These are phyloP conservation scores for Indri indri DNA, from an alignment of 2,113 vertebrate genomes.

Conservation along the genomic window DNA sequence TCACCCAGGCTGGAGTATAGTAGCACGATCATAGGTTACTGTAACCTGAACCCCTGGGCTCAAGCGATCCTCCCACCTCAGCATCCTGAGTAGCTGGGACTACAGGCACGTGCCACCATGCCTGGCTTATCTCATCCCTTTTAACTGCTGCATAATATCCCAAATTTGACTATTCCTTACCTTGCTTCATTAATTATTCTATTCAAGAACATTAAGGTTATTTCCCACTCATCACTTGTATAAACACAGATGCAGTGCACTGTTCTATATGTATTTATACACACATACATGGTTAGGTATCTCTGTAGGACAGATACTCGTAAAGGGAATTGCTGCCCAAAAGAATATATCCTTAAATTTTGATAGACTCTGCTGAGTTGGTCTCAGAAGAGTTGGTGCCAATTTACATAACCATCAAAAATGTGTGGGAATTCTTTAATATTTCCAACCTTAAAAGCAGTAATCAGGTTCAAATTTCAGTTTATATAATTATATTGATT, in stretches of 20 bases:
- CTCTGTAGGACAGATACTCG: neutral
- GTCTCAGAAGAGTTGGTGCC: neutral
- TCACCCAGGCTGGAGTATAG: too few relatives aligned
- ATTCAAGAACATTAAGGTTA: neutral
- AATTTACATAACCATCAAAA: neutral
- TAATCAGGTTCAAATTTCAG: neutral
- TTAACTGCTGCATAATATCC: neutral
- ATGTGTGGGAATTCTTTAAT: neutral
- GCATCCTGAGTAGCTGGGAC: too few relatives aligned
- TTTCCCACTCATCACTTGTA: neutral
- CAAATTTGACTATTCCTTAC: neutral
- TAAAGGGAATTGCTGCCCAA: neutral
- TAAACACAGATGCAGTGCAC: neutral
- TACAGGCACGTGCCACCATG: accelerated
- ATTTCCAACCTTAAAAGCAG: neutral
- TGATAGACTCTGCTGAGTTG: neutral
- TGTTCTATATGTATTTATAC: neutral
- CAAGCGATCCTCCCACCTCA: too few relatives aligned
- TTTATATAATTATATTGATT: too few relatives aligned
- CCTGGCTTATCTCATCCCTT: neutral
- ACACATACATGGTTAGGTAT: neutral
- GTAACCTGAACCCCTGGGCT: too few relatives aligned
- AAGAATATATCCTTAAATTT: neutral
- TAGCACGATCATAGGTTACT: too few relatives aligned
- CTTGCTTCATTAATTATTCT: neutral